phyloP scores from a whole-genome alignment of 2,797 vertebrate genomes.

The Malurus splendens region DNA sequence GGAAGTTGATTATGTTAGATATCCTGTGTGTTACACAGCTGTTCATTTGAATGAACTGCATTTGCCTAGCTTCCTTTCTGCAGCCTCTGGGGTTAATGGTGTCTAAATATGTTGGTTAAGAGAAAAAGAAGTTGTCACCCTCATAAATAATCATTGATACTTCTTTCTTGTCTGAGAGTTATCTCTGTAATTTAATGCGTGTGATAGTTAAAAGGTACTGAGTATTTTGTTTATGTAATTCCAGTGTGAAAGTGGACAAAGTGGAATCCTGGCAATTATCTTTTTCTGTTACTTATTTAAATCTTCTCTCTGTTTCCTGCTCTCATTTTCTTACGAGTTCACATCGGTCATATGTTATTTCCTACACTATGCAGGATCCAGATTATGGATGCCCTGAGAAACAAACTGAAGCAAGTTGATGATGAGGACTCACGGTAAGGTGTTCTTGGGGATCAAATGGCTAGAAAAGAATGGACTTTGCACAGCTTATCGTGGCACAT shows the following conservation, averaged over 20 bases:
- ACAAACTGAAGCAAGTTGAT: slow-evolving; percentile 5
- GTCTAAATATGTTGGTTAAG: neutral
- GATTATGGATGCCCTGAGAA: slow-evolving; percentile 16
- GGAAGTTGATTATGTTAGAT: neutral
- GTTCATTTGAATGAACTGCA: neutral
- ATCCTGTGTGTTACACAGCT: neutral
- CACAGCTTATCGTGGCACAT: neutral
- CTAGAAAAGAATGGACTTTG: neutral
- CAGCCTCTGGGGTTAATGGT: neutral
- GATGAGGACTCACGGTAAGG: slow-evolving; percentile 50
- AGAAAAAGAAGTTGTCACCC: neutral
- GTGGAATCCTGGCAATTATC: neutral
- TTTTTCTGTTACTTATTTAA: neutral
- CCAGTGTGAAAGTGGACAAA: neutral
- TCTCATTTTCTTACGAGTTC: neutral
- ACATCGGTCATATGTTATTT: neutral
- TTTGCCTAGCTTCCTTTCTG: neutral
- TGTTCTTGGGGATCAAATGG: neutral
- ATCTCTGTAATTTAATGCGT: neutral
- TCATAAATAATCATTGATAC: neutral
- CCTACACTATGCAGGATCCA: slow-evolving; percentile 25
- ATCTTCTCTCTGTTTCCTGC: neutral
- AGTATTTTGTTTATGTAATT: neutral
- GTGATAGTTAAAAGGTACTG: neutral
- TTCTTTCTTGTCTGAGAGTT: neutral